These are phyloP conservation scores for Sturnus vulgaris DNA, from an alignment of 2,113 vertebrate species.

Conservation along the genomic window DNA sequence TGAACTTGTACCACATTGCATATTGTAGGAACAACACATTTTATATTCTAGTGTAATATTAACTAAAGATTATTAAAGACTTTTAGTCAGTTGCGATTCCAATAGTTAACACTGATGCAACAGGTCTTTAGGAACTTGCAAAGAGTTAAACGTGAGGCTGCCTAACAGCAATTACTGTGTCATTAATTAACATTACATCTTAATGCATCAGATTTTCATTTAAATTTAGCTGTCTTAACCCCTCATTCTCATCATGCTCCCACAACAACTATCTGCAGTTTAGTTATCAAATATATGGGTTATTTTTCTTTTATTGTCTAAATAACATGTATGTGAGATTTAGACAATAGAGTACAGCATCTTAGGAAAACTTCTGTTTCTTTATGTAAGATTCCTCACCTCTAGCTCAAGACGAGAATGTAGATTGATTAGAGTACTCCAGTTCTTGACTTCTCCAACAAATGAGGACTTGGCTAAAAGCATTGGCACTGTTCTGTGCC, in stretches of 20 bases:
- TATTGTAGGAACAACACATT: background rate
- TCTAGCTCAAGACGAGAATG: slow-evolving; percentile 85
- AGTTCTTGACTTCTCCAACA: slow-evolving; percentile 87
- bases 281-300: background rate
- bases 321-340: background rate
- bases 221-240: background rate
- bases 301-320: background rate
- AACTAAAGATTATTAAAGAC: background rate
- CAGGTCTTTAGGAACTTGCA: background rate
- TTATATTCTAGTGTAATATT: background rate
- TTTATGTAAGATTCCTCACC: slow-evolving; percentile 66
- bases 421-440: slow-evolving; percentile 91
- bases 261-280: background rate
- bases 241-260: background rate
- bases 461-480: slow-evolving; percentile 92
- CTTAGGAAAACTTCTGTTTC: background rate
- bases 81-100: background rate
- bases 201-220: background rate
- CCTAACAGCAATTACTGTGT: background rate
- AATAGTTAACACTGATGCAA: background rate
- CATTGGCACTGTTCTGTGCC: slow-evolving; percentile 95
- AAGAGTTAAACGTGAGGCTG: background rate
- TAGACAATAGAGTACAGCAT: background rate
- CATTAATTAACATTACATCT: background rate
- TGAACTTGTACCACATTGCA: background rate